Evolutionary conservation across 2,797 vertebrate genomes (phyloP).

Genomic region (Pangasius larnaudii): DNA sequence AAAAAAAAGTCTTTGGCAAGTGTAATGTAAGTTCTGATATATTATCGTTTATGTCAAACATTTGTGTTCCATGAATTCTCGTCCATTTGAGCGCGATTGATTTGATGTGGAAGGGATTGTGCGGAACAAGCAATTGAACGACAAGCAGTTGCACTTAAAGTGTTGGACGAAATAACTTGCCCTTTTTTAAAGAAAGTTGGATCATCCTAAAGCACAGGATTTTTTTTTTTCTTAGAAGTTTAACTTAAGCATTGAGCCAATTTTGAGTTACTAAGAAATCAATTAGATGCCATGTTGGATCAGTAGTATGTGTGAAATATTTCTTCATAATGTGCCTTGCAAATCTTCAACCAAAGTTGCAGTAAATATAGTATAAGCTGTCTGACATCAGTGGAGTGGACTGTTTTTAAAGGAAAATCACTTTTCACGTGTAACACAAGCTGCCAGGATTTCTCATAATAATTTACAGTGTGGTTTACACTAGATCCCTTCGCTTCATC

Average conservation of each 20-base stretch:
- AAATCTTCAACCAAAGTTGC: not conserved
- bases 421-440: conserved; percentile 8
- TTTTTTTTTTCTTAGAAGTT: not conserved
- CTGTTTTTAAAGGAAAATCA: conserved; percentile 45
- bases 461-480: conserved; percentile 56
- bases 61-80: conserved; percentile 74
- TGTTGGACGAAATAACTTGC: conserved; percentile 9
- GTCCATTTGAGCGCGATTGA: conserved; percentile 9
- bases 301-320: not conserved
- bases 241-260: not conserved
- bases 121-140: not conserved
- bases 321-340: conserved; percentile 13
- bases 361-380: conserved; percentile 9
- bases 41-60: conserved; percentile 42
- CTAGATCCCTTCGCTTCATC: not conserved
- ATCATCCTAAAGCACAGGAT: conserved; percentile 16
- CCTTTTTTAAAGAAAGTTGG: not conserved
- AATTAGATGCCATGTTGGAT: conserved; percentile 54
- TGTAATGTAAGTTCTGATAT: conserved; percentile 76
- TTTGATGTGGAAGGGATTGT: conserved; percentile 2
- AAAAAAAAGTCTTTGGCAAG: conserved; percentile 91
- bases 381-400: conserved; percentile 78
- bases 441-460: not conserved
- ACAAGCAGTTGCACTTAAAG: conserved; percentile 34
- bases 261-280: conserved; percentile 17